phyloP scores from a whole-genome alignment of 1,140 invertebrate genomes.

The Kradibia gibbosae region DNA sequence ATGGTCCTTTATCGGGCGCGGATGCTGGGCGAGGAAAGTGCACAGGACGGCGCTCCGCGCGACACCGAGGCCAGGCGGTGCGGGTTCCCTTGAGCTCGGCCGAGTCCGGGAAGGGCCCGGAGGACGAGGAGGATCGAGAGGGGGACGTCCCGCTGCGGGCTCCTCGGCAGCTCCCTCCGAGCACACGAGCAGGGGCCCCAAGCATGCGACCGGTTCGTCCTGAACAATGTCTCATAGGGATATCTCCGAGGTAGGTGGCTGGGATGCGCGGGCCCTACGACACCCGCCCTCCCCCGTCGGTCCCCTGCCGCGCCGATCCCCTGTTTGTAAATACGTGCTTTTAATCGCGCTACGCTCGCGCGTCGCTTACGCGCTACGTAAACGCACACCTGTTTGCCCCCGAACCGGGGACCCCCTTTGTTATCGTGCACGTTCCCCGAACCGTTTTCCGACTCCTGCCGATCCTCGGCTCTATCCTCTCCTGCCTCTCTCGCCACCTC shows the following conservation, averaged over 20 bases:
- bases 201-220: slow-evolving; percentile 66
- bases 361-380: background rate
- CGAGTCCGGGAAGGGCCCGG: too few species aligned
- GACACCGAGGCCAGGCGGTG: background rate
- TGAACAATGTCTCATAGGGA: slow-evolving; percentile 74
- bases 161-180: background rate
- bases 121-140: too few species aligned
- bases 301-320: background rate
- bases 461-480: too few species aligned
- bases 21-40: slow-evolving; percentile 2
- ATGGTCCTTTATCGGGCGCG: background rate
- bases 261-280: too few species aligned
- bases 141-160: too few species aligned
- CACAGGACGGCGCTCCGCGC: background rate
- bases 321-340: too few species aligned
- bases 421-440: too few species aligned
- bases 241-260: slow-evolving; percentile 73
- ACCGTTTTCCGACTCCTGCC: too few species aligned
- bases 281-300: background rate
- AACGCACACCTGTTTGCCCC: slow-evolving; percentile 6
- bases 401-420: too few species aligned
- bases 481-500: too few species aligned
- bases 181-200: slow-evolving; percentile 48
- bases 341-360: too few species aligned
- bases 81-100: background rate